These are phyloP conservation scores for Plumapathes pennacea DNA, from an alignment of 92 coral and sea anemone species.

Conservation along the genomic window DNA sequence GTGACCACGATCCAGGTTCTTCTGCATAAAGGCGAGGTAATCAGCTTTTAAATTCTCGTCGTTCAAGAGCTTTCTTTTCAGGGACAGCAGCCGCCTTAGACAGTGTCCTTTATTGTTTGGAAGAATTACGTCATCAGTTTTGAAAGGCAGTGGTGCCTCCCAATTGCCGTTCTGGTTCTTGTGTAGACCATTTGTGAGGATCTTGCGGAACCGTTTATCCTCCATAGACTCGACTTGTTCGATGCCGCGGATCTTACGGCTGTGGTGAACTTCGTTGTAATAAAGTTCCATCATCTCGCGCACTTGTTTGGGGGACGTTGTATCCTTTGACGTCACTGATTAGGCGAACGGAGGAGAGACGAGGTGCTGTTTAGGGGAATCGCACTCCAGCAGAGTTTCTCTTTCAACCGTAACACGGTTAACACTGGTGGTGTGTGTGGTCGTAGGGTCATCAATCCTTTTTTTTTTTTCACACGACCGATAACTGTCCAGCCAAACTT, in stretches of 20 bases:
- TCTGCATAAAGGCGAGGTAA: slow-evolving; percentile 27
- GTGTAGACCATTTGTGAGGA: slow-evolving; percentile 28
- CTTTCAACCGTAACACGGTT: no score
- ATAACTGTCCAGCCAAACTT: slow-evolving; percentile 65
- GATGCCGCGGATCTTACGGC: slow-evolving; percentile 47
- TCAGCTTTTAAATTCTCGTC: slow-evolving; percentile 5
- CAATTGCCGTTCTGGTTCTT: slow-evolving; percentile 39
- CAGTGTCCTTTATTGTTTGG: slow-evolving; percentile 29
- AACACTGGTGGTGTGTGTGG: slow-evolving; percentile 15
- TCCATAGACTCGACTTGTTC: slow-evolving; percentile 59
- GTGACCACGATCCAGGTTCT: slow-evolving; percentile 18
- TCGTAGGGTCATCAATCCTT: not conserved
- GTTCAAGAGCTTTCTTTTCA: slow-evolving; percentile 18
- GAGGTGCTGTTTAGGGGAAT: no score
- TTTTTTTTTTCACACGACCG: slow-evolving; percentile 45
- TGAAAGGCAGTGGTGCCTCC: slow-evolving; percentile 52
- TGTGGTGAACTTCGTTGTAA: slow-evolving; percentile 49
- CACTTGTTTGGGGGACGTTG: slow-evolving; percentile 43
- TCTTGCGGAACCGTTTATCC: slow-evolving; percentile 47
- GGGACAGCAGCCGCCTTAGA: slow-evolving; percentile 21
- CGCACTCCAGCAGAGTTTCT: no score
- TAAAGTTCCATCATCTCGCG: slow-evolving; percentile 72
- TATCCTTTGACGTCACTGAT: slow-evolving; percentile 17
- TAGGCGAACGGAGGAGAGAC: slow-evolving; percentile 1
- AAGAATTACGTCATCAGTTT: slow-evolving; percentile 11